A percentile compares a stretch with the other conserved stretches of the same genome.
Conservation (phyloP, 2,888 invertebrate species). For the Andrena hattorfiana region DNA sequence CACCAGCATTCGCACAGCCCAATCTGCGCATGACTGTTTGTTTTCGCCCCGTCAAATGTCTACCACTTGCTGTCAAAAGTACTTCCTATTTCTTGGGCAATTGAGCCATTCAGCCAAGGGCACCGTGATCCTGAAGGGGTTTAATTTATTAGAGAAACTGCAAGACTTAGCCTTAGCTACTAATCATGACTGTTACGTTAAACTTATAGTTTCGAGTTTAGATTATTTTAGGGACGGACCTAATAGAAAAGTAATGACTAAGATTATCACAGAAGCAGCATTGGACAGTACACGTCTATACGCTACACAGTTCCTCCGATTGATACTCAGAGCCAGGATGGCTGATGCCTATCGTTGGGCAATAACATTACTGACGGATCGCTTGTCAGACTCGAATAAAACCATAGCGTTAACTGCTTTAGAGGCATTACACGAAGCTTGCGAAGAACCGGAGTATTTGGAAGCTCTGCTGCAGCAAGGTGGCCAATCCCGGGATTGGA, state of each 20-base stretch:
- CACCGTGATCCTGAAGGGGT: slow-evolving; percentile 89
- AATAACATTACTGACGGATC: slow-evolving; percentile 92
- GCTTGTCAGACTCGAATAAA: slow-evolving; percentile 93
- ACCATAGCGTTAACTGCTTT: slow-evolving; percentile 93
- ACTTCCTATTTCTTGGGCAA: slow-evolving; percentile 97
- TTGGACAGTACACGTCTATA: slow-evolving; percentile 90
- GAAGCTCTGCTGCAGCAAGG: slow-evolving; percentile 77
- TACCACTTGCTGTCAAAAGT: slow-evolving; percentile 96
- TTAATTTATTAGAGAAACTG: slow-evolving; percentile 85
- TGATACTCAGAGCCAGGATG: slow-evolving; percentile 92
- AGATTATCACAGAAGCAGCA: slow-evolving; percentile 85
- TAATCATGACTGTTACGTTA: slow-evolving; percentile 96
- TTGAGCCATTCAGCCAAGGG: slow-evolving; percentile 91
- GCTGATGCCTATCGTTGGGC: slow-evolving; percentile 94
- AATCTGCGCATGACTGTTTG: slow-evolving; percentile 93
- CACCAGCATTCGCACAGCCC: slow-evolving; percentile 89
- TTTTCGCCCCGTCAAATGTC: slow-evolving; percentile 95
- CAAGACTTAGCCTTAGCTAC: slow-evolving; percentile 92
- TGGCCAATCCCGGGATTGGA: slow-evolving; percentile 75
- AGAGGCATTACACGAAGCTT: slow-evolving; percentile 95
- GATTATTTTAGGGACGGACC: slow-evolving; percentile 93
- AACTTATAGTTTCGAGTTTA: slow-evolving; percentile 95
- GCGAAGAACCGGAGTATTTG: slow-evolving; percentile 88
- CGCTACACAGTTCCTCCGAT: slow-evolving; percentile 95
- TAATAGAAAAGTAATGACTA: slow-evolving; percentile 88